Base-by-base conservation (phyloP, 2,113 vertebrate genomes). In the Ailurus styani region DNA sequence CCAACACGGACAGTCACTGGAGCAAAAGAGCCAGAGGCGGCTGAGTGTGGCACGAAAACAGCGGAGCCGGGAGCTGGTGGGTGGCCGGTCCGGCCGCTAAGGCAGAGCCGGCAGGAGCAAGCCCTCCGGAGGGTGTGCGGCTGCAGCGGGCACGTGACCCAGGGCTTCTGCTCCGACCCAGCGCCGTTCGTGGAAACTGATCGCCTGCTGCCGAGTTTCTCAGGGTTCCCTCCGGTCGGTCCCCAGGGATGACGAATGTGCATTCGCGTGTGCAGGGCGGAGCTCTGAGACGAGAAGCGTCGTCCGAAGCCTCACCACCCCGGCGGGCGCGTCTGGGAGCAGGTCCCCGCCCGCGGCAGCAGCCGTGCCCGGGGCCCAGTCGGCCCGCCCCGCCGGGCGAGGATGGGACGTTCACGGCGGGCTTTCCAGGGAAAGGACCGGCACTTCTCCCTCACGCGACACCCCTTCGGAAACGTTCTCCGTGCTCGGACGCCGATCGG, bases 371-470 rank as follows among this genome's bases (percentile, higher is more conserved):
- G 15, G 5, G 27, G 17, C 5, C 40, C 42, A 4, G 15, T 9
- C 42, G 7, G 11, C 42, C 37, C 55, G 4, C 0, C 0, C 27
- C 0, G 15, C 7, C 25, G 2, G 27, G 34, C 0, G 20, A 34
- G n/a, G 40, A 29, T 0, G 1, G 4, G 14, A 62, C n/a, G 0
- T 8, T 77, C 83, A 50, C 55, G 1, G 0, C 47, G 37, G 17
- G 1, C 34, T 77, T 57, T 7, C 14, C 7, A 68, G 83, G 87
- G 68, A 73, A 81, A 20, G 8, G 34, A 1, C 21, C 42, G 37
- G 13, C n/a, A 15, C 6, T 14, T 55, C 5, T 34, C n/a, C 42
- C 25, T 73, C 34, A 14, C 34, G 12, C 12, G 45, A 77, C 8
- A 18, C 12, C 7, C 17, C 14, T 52, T 54, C 0, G 31, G 64